These are phyloP conservation scores for Lasioglossum villosulum DNA, from an alignment of 2,888 invertebrate species.

Conservation along the genomic window DNA sequence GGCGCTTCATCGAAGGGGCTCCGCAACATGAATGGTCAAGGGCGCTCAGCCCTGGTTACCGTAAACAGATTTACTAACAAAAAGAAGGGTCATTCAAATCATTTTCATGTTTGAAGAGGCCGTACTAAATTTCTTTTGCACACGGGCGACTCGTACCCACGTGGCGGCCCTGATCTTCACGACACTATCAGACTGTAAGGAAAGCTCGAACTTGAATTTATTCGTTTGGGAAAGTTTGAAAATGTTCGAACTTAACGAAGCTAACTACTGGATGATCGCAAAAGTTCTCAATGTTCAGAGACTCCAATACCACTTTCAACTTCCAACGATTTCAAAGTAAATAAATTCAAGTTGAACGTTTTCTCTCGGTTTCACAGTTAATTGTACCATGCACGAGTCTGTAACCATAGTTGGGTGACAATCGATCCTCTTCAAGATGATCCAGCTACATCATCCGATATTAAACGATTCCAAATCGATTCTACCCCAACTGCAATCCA, in stretches of 20 bases:
- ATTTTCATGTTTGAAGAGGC: no score
- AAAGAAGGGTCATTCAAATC: no score
- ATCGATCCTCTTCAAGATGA: neutral
- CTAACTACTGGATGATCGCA: neutral
- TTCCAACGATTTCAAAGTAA: neutral
- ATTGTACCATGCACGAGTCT: neutral
- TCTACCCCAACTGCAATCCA: neutral
- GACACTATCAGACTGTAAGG: neutral
- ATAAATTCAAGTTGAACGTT: neutral
- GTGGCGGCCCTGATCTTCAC: no score
- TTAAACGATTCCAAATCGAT: neutral
- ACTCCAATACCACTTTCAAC: neutral
- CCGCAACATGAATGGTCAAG: no score
- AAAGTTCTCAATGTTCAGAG: neutral
- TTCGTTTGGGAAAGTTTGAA: neutral
- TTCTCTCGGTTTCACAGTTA: neutral
- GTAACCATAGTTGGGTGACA: neutral
- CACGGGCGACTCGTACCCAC: no score
- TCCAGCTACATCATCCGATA: neutral
- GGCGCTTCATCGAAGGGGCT: no score
- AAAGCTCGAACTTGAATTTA: neutral
- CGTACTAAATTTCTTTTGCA: no score
- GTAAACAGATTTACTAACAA: no score
- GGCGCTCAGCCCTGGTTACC: no score
- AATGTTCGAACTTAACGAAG: neutral